These are phyloP conservation scores for Cylas formicarius DNA, from an alignment of 1,140 invertebrate genomes.

Conservation along the genomic window DNA sequence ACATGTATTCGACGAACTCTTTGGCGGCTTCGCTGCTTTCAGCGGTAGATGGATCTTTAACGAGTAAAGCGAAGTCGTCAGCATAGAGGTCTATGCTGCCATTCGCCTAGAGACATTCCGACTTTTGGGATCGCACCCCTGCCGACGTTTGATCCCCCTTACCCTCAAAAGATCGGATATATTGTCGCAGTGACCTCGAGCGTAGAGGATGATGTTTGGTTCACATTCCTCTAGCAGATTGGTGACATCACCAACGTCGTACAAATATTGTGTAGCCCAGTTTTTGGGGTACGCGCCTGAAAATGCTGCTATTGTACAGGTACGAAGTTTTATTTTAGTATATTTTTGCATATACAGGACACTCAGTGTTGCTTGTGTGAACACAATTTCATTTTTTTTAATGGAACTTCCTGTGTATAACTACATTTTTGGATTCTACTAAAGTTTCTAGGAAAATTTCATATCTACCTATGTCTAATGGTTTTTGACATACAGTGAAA, in stretches of 20 bases:
- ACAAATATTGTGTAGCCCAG: slow-evolving; percentile 55
- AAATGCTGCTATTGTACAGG: no score
- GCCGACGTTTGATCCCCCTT: slow-evolving; percentile 1
- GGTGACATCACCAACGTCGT: slow-evolving; percentile 31
- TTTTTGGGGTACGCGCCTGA: slow-evolving; percentile 27
- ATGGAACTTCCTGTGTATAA: no score
- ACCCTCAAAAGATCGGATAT: slow-evolving; percentile 30
- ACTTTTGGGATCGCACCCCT: no score
- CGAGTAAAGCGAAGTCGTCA: slow-evolving; percentile 49
- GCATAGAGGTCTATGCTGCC: slow-evolving; percentile 57
- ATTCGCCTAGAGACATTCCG: slow-evolving; percentile 47
- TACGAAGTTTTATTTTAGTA: no score
- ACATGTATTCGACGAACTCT: slow-evolving; percentile 52
- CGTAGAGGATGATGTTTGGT: slow-evolving; percentile 16
- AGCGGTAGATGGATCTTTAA: slow-evolving; percentile 4
- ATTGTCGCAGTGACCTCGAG: slow-evolving; percentile 25
- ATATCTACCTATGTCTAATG: no score
- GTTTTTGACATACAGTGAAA: no score
- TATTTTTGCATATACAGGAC: no score
- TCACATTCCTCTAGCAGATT: slow-evolving; percentile 32
- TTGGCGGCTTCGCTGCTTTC: slow-evolving; percentile 27
- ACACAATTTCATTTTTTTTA: no score
- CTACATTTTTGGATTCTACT: no score
- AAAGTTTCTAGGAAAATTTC: no score
- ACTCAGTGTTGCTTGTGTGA: no score